A percentile compares a stretch with the other conserved stretches of the same genome.
Evolutionary conservation across 2,113 vertebrate species (phyloP).

Genomic region (Myxocyprinus asiaticus): DNA sequence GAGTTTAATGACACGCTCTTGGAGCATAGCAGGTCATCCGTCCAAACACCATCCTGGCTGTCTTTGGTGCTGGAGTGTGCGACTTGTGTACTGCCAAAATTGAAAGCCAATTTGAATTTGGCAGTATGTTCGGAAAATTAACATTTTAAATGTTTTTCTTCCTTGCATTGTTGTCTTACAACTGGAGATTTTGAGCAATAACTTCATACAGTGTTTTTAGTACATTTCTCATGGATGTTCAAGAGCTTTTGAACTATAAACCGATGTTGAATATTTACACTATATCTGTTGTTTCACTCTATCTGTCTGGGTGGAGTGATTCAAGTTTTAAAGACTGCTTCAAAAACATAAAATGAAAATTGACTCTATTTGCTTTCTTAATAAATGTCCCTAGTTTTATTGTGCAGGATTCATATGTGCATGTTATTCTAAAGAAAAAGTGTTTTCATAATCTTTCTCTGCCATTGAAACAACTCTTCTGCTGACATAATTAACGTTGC

Average conservation of each 20-base stretch:
- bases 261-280: background rate
- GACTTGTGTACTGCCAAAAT: background rate
- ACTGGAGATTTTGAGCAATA: no score
- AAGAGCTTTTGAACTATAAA: no score
- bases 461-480: background rate
- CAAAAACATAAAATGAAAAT: background rate
- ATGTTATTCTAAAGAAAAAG: background rate
- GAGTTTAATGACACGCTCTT: conserved; percentile 42
- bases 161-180: background rate
- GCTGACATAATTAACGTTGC: no score
- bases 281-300: background rate
- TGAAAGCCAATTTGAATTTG: background rate
- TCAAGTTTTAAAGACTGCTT: background rate
- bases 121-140: background rate
- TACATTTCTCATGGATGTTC: background rate
- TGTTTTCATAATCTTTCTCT: background rate
- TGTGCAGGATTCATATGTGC: background rate
- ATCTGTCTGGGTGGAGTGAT: background rate
- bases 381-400: background rate
- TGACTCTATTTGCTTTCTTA: background rate
- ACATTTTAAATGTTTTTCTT: background rate
- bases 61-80: background rate
- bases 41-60: background rate
- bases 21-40: conserved; percentile 21
- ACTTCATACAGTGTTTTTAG: no score